Conservation (phyloP, 92 coral and sea anemone species). For the Porites cylindrica region DNA sequence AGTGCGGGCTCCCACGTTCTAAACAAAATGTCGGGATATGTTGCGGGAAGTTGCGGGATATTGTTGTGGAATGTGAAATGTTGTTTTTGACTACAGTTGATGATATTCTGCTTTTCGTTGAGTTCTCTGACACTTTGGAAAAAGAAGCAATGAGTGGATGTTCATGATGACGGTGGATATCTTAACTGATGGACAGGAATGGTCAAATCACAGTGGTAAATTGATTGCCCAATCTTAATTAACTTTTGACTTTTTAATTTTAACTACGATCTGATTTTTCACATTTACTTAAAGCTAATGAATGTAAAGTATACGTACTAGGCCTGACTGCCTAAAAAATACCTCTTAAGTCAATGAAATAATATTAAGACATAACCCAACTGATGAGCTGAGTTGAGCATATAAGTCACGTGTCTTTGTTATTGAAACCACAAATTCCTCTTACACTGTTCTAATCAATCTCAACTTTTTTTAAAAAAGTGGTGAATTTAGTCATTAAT, state of each 20-base stretch:
- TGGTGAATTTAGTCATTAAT: no score
- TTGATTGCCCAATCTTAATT: not conserved
- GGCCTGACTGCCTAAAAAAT: no score
- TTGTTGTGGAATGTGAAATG: not conserved
- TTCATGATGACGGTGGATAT: constrained; percentile 27
- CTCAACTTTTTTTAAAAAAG: no score
- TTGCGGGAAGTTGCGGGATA: not conserved
- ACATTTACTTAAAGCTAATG: not conserved
- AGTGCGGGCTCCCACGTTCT: not conserved
- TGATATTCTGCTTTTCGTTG: not conserved
- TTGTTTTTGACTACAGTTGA: not conserved
- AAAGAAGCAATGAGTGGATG: not conserved
- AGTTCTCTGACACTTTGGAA: not conserved
- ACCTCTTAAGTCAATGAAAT: no score
- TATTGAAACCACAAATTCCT: no score
- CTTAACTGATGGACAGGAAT: constrained; percentile 20
- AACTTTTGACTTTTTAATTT: not conserved
- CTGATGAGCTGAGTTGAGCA: no score
- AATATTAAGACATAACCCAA: no score
- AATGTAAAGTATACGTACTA: no score
- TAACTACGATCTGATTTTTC: not conserved
- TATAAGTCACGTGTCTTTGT: no score
- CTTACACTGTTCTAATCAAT: no score
- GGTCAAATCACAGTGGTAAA: constrained; percentile 44
- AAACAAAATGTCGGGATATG: not conserved